phyloP scores from a whole-genome alignment of 2,888 invertebrate genomes.

The Anthrax anthrax region DNA sequence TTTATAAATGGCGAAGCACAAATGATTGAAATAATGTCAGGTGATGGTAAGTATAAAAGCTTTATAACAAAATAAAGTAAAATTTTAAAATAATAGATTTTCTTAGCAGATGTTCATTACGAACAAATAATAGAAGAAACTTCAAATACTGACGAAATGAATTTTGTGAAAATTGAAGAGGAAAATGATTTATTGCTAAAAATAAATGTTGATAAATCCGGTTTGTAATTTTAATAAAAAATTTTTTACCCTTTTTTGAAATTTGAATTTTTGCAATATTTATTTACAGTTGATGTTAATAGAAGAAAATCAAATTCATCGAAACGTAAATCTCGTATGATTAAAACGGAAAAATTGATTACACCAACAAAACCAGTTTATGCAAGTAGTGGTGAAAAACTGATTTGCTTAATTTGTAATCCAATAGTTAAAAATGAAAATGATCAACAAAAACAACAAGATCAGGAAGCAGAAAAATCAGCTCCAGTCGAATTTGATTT shows the following conservation, averaged over 20 bases:
- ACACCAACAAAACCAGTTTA: not conserved
- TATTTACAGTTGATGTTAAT: not conserved
- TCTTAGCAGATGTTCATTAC: conserved; percentile 5
- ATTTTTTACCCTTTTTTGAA: too few species aligned
- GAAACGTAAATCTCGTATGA: not conserved
- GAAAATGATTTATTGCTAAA: too few species aligned
- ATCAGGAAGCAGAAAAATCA: conserved; percentile 17
- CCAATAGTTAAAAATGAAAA: not conserved
- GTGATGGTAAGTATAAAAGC: conserved; percentile 7
- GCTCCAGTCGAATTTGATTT: conserved; percentile 38
- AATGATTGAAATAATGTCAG: conserved; percentile 13
- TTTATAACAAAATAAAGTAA: not conserved
- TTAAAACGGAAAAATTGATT: not conserved
- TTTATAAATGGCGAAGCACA: conserved; percentile 9
- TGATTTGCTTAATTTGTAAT: not conserved
- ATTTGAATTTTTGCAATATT: too few species aligned
- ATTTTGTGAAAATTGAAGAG: too few species aligned
- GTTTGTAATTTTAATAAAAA: too few species aligned
- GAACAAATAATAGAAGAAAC: conserved; percentile 4
- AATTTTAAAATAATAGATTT: too few species aligned
- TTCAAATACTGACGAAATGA: not conserved
- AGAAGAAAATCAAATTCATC: not conserved
- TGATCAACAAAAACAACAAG: too few species aligned
- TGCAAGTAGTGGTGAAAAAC: not conserved
- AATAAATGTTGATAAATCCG: too few species aligned